These are phyloP conservation scores for Panulirus ornatus DNA, from an alignment of 1,140 invertebrate species.

Conservation along the genomic window DNA sequence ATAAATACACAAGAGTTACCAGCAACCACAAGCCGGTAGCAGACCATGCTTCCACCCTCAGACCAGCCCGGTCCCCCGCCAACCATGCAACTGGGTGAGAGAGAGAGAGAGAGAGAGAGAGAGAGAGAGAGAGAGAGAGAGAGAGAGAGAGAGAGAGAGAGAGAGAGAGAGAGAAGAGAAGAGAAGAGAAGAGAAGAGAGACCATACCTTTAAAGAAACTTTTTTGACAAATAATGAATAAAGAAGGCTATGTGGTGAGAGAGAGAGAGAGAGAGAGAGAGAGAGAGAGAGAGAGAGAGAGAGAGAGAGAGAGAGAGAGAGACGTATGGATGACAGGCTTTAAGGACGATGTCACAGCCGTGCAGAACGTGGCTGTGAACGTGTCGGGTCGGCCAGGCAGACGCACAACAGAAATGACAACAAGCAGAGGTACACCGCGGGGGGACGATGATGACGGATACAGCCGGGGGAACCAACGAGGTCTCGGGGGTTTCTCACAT, in stretches of 20 bases:
- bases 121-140: constrained; percentile 29
- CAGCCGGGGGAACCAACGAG: no score
- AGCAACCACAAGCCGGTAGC: no score
- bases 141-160: constrained; percentile 21
- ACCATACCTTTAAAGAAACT: neutral
- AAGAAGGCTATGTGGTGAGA: neutral
- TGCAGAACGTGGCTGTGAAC: no score
- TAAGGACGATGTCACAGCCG: no score
- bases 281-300: constrained; percentile 24
- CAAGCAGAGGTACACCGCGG: neutral
- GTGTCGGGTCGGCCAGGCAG: no score
- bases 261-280: neutral
- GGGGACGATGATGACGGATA: neutral
- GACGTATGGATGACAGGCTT: neutral
- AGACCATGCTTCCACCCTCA: no score
- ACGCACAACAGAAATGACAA: neutral
- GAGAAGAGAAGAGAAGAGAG: neutral
- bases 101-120: constrained; percentile 20
- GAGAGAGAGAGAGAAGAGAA: neutral
- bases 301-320: constrained; percentile 16
- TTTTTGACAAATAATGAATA: neutral
- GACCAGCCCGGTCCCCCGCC: no score
- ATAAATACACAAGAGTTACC: no score
- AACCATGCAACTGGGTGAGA: no score
- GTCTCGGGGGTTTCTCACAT: no score